Evolutionary conservation across 1,140 invertebrate species (phyloP), one percentile per base, ranked within the genome.

Genomic region (Lordiphosa collinella): DNA sequence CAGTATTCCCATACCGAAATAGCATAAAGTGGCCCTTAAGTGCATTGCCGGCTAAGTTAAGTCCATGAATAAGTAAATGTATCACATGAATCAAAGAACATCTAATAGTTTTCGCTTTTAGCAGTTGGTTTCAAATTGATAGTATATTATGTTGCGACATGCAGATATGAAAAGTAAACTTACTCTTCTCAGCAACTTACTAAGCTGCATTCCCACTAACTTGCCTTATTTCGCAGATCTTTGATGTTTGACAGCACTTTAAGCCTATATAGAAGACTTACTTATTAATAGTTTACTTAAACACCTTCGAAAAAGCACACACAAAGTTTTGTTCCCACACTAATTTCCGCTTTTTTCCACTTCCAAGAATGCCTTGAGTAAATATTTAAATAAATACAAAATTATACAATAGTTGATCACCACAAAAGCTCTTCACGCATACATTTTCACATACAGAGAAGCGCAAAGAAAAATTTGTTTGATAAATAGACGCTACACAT

Each of bases 381-480:
- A 68, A 84, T 80, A 72, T 80, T 72, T 64, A 76, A 82, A 82
- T 84, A 84, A 64, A 84, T 67, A 66, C 67, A 52, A 50, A 55
- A 40, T 55, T 49, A 63, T 70, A 51, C 54, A 64, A 57, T 50
- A 53, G 36, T 2, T 36, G 56, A 55, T 38, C 60, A 63, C 53
- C 56, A 61, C 65, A 47, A 54, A 44, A 47, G 22, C 34, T 35
- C 32, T 35, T 9, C 13, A 13, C 9, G 18, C 16, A 29, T 65
- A 43, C 41, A 63, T 44, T 47, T 49, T 44, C 43, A 53, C 48
- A 44, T 32, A 34, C 29, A 18, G 12, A 13, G 12, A 25, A 51
- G 43, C n/a, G 51, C 36, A 14, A 32, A 46, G 64, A 75, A 66
- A 57, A 62, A 80, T 82, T 80, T 75, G 70, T 64, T 58, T 47